Evolutionary conservation across 2,113 vertebrate genomes (phyloP), one percentile per base, ranked within the genome.

Genomic region (Pica pica): DNA sequence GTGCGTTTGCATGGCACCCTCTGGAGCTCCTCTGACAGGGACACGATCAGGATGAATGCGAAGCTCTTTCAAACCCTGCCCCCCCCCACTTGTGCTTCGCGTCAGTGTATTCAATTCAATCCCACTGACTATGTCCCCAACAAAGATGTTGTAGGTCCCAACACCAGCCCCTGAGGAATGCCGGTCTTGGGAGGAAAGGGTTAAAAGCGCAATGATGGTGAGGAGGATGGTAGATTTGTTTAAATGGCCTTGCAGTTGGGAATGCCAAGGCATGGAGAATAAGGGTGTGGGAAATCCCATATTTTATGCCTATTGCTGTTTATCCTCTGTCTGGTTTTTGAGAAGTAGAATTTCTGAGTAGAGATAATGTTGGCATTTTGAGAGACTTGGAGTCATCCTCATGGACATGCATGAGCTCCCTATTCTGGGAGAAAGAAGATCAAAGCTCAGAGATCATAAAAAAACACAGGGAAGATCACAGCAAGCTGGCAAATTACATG

Each of bases 41-140:
- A 42, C 42, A 42, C 42, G 15, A 42, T 42, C 16, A 16, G 42
- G 42, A 42, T 42, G 15, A 16, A 42, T 7, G 16, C 42, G 42
- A 42, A 16, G 42, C 42, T 42, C 42, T 42, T 42, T 42, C 42
- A 16, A 42, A 16, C 42, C 16, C n/a, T n/a, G n/a, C 41, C 6
- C 42, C 16, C 41, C 6, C 15, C 42, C 42, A 16, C 39, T 41
- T 41, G 39, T 13, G 39, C 39, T 13, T 13, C 39, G 13, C 6
- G 39, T 41, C 39, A 41, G 39, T 41, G 39, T 41, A 41, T 16
- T 59, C 33, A 46, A 41, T 16, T 59, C 33, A 46, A 59, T 74
- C 37, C 21, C 14, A 22, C 13, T 41, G 13, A 18, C 16, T 0
- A 1, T 17, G 27, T 16, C 8, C 33, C 19, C 1, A 0, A 16